phyloP scores from a whole-genome alignment of 1,140 invertebrate genomes.

The Andricus grossulariae region DNA sequence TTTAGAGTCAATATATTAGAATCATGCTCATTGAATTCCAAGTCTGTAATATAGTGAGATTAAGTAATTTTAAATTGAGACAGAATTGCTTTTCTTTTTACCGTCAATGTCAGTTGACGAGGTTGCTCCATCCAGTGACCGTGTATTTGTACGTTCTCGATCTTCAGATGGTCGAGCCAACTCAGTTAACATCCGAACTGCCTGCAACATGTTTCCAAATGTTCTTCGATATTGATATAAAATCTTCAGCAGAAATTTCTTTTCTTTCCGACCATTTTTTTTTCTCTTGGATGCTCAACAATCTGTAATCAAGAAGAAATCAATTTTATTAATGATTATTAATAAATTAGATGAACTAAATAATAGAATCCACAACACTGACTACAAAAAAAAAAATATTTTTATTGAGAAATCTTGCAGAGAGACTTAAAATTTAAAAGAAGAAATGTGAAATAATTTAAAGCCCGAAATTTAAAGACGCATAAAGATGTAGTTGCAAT shows the following conservation, averaged over 20 bases:
- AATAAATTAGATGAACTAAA: neutral
- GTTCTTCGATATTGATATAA: constrained; percentile 34
- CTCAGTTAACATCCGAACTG: constrained; percentile 66
- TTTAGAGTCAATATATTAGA: too few species aligned
- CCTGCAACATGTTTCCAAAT: constrained; percentile 62
- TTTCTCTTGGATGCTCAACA: neutral
- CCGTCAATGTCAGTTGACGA: constrained; percentile 53
- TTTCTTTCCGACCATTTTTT: constrained; percentile 15
- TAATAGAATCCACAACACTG: too few species aligned
- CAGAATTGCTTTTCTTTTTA: constrained; percentile 34
- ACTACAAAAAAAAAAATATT: too few species aligned
- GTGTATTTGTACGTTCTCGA: constrained; percentile 51
- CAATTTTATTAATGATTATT: neutral
- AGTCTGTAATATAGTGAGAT: too few species aligned
- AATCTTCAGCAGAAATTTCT: constrained; percentile 30
- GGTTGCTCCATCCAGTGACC: constrained; percentile 54
- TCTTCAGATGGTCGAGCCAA: constrained; percentile 63
- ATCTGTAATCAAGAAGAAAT: neutral
- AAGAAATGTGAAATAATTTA: too few species aligned
- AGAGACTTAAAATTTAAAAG: too few species aligned
- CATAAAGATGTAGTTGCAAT: too few species aligned
- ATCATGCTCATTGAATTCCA: too few species aligned
- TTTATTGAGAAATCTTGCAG: too few species aligned
- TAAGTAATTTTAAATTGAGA: too few species aligned
- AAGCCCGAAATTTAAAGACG: too few species aligned